phyloP scores from a whole-genome alignment of 2,797 vertebrate genomes.

The Lacerta viridis region DNA sequence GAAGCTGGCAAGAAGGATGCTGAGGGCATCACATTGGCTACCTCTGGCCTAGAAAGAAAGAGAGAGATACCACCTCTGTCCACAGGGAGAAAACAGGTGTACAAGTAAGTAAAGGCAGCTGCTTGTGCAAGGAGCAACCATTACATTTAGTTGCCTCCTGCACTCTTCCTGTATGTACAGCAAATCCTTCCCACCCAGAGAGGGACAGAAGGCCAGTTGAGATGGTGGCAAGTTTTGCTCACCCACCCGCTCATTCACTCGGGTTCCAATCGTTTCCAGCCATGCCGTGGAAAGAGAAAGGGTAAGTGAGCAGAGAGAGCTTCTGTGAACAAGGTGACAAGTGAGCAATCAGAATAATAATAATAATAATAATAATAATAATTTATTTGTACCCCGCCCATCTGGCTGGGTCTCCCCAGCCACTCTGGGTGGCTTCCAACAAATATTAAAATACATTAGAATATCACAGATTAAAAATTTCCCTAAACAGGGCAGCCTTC shows the following conservation, averaged over 20 bases:
- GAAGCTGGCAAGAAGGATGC: too few relatives aligned
- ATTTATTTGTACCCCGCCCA: too few relatives aligned
- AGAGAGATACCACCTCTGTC: background rate
- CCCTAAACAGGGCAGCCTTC: too few relatives aligned
- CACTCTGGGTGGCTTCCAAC: too few relatives aligned
- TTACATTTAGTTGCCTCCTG: background rate
- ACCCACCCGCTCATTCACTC: background rate
- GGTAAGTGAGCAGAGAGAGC: background rate
- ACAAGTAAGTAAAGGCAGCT: background rate
- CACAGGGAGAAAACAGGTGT: background rate
- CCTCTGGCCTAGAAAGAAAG: too few relatives aligned
- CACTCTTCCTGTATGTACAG: background rate
- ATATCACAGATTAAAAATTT: too few relatives aligned
- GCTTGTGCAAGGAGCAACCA: background rate
- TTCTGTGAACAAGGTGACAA: background rate
- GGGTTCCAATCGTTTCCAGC: too few relatives aligned
- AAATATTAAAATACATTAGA: too few relatives aligned
- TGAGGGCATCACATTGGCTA: too few relatives aligned
- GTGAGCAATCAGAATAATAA: background rate
- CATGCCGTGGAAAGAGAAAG: background rate
- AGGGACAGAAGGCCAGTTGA: background rate
- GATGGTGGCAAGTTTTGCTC: background rate
- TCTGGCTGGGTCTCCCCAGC: too few relatives aligned
- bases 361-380: too few relatives aligned
- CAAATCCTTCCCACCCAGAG: background rate